phyloP scores from a whole-genome alignment of 2,113 vertebrate genomes.

The Microtus oregoni region DNA sequence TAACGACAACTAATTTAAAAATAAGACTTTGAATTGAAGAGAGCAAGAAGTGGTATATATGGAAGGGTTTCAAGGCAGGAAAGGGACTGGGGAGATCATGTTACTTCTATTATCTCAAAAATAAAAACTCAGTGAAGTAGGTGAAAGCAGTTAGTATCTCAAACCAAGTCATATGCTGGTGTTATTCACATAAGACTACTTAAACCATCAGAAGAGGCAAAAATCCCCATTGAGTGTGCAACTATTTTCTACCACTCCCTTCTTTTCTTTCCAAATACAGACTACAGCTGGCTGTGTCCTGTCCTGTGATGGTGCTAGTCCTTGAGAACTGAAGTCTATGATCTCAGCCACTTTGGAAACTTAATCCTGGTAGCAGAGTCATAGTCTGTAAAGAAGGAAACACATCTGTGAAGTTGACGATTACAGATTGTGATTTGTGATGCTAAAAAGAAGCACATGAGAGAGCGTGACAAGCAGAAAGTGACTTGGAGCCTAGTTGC shows the following conservation, averaged over 20 bases:
- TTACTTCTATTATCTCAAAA: not conserved
- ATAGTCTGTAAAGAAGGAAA: not conserved
- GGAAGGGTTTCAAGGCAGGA: not conserved
- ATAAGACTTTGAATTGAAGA: not conserved
- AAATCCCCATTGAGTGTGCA: not conserved
- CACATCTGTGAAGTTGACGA: not conserved
- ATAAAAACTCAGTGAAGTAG: not conserved
- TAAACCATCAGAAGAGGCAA: not conserved
- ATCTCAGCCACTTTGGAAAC: not conserved
- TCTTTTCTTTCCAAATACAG: not conserved
- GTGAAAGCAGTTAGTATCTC: not conserved
- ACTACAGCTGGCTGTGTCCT: not conserved
- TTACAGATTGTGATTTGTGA: not conserved
- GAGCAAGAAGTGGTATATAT: not conserved
- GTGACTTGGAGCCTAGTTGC: not conserved
- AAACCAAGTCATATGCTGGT: not conserved
- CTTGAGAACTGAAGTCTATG: not conserved
- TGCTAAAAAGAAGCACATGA: not conserved
- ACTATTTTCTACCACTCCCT: fast-evolving
- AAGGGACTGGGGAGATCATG: not conserved
- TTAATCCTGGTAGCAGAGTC: not conserved
- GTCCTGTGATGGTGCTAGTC: not conserved
- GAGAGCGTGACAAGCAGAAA: not conserved
- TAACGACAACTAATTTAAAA: not conserved
- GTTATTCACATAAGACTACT: not conserved